Evolutionary conservation across 2,888 invertebrate genomes (phyloP), one percentile per base, ranked within the genome.

Genomic region (Caenorhabditis virilis): DNA sequence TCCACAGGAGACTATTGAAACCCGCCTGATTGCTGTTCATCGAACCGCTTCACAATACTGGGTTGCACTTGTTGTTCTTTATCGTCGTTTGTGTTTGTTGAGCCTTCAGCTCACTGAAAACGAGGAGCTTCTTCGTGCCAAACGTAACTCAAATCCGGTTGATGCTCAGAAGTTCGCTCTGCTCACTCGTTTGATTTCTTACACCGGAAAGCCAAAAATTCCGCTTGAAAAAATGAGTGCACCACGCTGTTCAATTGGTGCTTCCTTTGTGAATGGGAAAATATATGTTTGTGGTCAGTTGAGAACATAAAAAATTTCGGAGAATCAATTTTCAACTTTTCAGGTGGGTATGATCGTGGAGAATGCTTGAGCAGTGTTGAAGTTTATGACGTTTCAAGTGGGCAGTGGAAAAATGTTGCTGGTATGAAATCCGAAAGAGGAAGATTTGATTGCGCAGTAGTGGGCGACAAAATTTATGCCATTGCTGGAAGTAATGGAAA

Each of bases 401-500:
- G 91, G 85, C 85, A 85, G 51, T 92, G 92, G 92, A 83, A 85
- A 39, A 83, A 86, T 23, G 85, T 90, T 78, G 87, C 89, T 0
- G 87, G 88, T 67, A 91, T 92, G 91, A 87, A 87, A 54, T 88
- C 89, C 68, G 88, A 89, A 57, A 87, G 92, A 61, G 92, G 91
- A 0, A 87, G 92, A 26, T 91, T 91, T 85, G 89, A 90, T 77
- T 89, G 90, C 35, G 89, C 90, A 16, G 88, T 89, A 36, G 85
- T 90, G 13, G 86, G 87, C 45, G 89, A 87, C 71, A 73, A 75
- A 51, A 56, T 82, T 22, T 82, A 77, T 60, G 91, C 89, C 35
- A 87, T 91, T 47, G 92, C 91, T n/a, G 86, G 86, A 35, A 90
- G 90, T 77, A 91, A 92, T 85, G 93, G 92, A 0, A 89, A 89